Conservation (phyloP, 2,888 invertebrate genomes). For the Glyphotaelius pellucidus region DNA sequence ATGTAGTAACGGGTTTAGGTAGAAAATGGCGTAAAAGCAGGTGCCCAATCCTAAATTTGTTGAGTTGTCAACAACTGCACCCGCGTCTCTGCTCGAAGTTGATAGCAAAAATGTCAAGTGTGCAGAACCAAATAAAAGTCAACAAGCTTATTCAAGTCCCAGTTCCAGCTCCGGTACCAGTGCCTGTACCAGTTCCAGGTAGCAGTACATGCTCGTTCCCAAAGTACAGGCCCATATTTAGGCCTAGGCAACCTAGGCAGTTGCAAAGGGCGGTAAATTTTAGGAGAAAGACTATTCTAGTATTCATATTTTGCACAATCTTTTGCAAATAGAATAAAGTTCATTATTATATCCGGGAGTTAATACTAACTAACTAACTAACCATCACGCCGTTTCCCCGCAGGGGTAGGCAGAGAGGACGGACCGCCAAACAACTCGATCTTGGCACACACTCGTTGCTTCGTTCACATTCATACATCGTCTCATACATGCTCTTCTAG, state of each 20-base stretch:
- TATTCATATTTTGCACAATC: neutral
- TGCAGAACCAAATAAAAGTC: neutral
- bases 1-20: neutral
- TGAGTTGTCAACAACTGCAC: neutral
- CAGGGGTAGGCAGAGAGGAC: too few relatives aligned
- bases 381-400: too few relatives aligned
- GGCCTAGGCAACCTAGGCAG: too few relatives aligned
- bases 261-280: neutral
- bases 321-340: neutral
- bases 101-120: neutral
- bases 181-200: neutral
- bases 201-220: neutral
- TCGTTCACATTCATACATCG: too few relatives aligned
- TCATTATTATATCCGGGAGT: too few relatives aligned
- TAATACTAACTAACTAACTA: too few relatives aligned
- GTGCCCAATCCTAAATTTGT: neutral
- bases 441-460: too few relatives aligned
- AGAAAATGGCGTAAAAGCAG: neutral
- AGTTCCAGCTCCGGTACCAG: neutral
- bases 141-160: neutral
- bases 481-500: too few relatives aligned
- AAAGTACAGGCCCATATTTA: neutral
- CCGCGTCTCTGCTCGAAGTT: neutral
- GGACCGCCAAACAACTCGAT: too few relatives aligned
- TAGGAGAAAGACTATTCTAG: neutral